These are phyloP conservation scores for Trididemnum nubilum DNA, from an alignment of 23 tunicate genomes.

Conservation along the genomic window DNA sequence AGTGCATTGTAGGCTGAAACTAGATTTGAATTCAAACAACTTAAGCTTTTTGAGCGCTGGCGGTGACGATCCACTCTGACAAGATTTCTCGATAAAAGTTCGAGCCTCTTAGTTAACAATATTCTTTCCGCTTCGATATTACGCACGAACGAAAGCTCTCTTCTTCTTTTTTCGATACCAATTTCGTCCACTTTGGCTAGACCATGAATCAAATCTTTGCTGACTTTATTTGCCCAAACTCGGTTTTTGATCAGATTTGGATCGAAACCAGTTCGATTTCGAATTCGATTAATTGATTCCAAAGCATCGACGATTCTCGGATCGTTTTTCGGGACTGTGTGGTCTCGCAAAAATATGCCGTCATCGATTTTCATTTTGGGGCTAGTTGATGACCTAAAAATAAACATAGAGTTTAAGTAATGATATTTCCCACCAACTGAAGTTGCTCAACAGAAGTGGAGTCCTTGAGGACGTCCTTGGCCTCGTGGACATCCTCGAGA, in stretches of 20 bases:
- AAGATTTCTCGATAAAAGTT: background rate
- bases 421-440: too few species aligned
- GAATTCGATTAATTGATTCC: slow-evolving; percentile 51
- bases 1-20: background rate
- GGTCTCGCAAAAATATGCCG: slow-evolving; percentile 47
- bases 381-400: slow-evolving; percentile 4
- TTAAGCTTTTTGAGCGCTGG: slow-evolving; percentile 3
- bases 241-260: slow-evolving; percentile 42
- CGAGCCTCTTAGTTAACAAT: background rate
- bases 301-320: slow-evolving; percentile 39
- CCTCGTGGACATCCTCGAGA: too few species aligned
- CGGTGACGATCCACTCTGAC: background rate
- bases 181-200: slow-evolving; percentile 43
- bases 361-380: slow-evolving; percentile 24
- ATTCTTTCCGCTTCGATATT: slow-evolving; percentile 35
- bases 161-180: slow-evolving; percentile 33
- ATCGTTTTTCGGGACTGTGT: slow-evolving; percentile 54
- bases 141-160: slow-evolving; percentile 12
- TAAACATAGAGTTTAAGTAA: background rate
- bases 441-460: too few species aligned
- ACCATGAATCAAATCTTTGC: slow-evolving; percentile 47
- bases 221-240: slow-evolving; percentile 46
- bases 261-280: slow-evolving; percentile 52
- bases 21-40: background rate
- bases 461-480: too few species aligned